Percentiles rank a stretch among this genome's conserved stretches.
These are phyloP conservation scores for Agrochola lota DNA, from an alignment of 2,888 invertebrate species.

Conservation along the genomic window DNA sequence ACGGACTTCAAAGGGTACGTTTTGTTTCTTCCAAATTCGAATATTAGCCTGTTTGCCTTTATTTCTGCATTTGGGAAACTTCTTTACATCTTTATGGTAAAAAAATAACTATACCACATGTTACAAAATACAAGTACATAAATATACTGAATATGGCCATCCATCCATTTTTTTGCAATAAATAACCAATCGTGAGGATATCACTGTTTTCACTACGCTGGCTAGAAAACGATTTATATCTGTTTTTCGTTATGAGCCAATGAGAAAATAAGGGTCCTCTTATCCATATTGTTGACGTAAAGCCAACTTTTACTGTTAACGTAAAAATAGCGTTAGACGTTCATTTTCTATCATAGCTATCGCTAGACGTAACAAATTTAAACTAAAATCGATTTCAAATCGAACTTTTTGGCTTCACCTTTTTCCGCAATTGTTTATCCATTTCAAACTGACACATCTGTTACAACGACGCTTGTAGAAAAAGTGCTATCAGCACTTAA, in stretches of 20 bases:
- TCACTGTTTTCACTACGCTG: not conserved
- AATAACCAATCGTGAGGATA: not conserved
- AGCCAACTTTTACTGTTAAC: not conserved
- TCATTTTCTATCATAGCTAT: not conserved
- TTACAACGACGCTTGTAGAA: constrained; percentile 14
- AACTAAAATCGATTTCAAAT: constrained; percentile 13
- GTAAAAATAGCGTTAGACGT: not conserved
- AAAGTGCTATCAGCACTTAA: constrained; percentile 54
- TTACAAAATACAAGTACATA: not conserved
- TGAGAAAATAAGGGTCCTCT: not conserved
- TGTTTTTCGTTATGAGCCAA: not conserved
- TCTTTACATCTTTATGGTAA: constrained; percentile 31
- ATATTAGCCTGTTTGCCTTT: constrained; percentile 45
- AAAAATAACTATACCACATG: constrained; percentile 6
- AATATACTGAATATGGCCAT: not conserved
- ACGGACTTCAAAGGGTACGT: constrained; percentile 55
- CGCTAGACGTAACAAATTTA: not conserved
- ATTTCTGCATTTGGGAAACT: constrained; percentile 34
- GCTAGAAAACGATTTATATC: not conserved
- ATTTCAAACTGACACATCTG: constrained; percentile 40
- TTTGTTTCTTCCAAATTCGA: constrained; percentile 50
- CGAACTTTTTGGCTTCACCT: not conserved
- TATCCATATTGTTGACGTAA: no score
- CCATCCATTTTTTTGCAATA: no score
- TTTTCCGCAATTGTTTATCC: constrained; percentile 27